phyloP scores from a whole-genome alignment of 2,888 invertebrate genomes.

The Callyntrura guangdongensis region DNA sequence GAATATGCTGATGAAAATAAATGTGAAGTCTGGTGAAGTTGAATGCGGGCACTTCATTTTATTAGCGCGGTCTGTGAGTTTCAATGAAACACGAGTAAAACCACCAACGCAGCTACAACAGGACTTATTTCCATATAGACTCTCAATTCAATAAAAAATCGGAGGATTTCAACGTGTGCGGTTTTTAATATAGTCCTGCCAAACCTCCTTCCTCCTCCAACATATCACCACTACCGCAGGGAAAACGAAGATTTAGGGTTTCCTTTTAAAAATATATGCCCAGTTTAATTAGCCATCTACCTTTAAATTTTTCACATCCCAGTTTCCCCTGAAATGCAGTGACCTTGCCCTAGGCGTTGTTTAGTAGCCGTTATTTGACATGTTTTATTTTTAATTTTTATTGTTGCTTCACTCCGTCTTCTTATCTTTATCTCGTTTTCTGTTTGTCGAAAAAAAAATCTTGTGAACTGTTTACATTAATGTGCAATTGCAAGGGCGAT shows the following conservation, averaged over 20 bases:
- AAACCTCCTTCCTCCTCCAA: too few relatives aligned
- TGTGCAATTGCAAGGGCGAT: slow-evolving; percentile 75
- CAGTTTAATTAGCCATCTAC: neutral
- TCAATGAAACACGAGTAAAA: neutral
- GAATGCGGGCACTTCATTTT: slow-evolving; percentile 60
- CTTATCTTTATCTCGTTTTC: slow-evolving; percentile 62
- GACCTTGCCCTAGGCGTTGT: slow-evolving; percentile 73
- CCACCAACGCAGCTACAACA: neutral
- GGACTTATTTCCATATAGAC: neutral
- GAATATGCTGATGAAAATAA: slow-evolving; percentile 52
- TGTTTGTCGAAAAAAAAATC: slow-evolving; percentile 61
- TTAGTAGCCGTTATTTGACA: slow-evolving; percentile 67
- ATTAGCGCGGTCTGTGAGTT: neutral
- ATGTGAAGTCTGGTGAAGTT: slow-evolving; percentile 22
- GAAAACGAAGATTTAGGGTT: neutral
- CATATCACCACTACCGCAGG: too few relatives aligned
- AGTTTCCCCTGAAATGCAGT: neutral
- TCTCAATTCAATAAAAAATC: neutral
- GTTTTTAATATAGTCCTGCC: neutral
- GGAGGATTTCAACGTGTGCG: slow-evolving; percentile 11
- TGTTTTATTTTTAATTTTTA: slow-evolving; percentile 74
- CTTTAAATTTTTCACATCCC: neutral
- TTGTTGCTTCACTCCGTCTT: slow-evolving; percentile 49
- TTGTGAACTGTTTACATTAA: slow-evolving; percentile 56
- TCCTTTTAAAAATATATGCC: neutral